Conservation (phyloP, 1,140 invertebrate species). For the Melanaphis sacchari region DNA sequence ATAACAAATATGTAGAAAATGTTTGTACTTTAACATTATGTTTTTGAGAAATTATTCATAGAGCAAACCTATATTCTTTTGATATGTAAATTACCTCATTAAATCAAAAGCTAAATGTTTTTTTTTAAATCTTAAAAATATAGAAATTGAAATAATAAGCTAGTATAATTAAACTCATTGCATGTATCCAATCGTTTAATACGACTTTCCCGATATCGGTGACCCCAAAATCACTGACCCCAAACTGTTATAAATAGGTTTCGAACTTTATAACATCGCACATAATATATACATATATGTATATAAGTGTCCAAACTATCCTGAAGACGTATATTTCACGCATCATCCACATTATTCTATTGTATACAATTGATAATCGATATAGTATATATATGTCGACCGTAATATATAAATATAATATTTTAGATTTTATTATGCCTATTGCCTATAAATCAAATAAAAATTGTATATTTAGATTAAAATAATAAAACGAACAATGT, state of each 20-base stretch:
- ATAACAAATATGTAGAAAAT: not conserved
- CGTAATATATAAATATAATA: not conserved
- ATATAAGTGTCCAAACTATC: not conserved
- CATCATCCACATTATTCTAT: not conserved
- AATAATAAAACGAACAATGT: conserved; percentile 26
- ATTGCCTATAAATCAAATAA: conserved; percentile 1
- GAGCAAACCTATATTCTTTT: not conserved
- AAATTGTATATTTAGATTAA: not conserved
- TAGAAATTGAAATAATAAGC: not conserved
- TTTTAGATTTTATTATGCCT: not conserved
- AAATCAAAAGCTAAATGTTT: not conserved
- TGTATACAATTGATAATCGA: not conserved
- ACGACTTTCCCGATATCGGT: not conserved
- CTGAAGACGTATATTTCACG: not conserved
- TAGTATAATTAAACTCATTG: not conserved
- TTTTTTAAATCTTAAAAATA: not conserved
- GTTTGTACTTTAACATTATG: not conserved
- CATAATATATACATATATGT: not conserved
- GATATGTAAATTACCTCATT: not conserved
- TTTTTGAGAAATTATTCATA: no score
- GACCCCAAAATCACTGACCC: not conserved
- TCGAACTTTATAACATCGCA: no score
- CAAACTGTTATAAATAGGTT: not conserved
- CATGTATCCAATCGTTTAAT: not conserved
- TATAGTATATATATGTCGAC: not conserved